Evolutionary conservation across 2,888 invertebrate species (phyloP), one percentile per base, ranked within the genome.

Genomic region (Eledona agricola): DNA sequence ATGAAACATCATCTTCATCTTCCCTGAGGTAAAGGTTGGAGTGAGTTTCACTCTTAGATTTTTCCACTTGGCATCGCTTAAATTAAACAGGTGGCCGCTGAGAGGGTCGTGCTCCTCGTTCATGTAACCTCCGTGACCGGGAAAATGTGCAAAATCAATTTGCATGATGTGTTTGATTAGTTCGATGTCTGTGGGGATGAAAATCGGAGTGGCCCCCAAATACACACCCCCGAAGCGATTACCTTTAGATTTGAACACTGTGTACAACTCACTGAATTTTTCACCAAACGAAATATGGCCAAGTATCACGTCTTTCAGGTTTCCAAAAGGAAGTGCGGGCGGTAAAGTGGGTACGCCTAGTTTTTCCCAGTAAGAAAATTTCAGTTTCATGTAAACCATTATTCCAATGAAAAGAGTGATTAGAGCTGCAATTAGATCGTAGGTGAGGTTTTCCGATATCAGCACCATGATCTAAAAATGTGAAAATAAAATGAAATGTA

Each of bases 1-100:
- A 2, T 54, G 53, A 43, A 72, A 71, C 74, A 76, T 74, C 49
- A 64, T 64, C 51, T 73, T 75, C 61, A 78, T 71, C 62, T 78
- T 78, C 6, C 77, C 78, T 0, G 76, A 71, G 0, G 78, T 75
- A 56, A 79, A 79, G 0, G 75, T 72, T 1, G 77, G 75, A 0
- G 77, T 74, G 10, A 79, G 51, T 43, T 77, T 75, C 0, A 68
- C 59, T 31, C 79, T 62, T 22, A 78, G 52, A 11, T 66, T 66
- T 54, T 69, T 77, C 79, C 79, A 79, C 31, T 71, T 69, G 4
- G 70, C 62, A 5, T 72, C 76, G 3, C 68, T 64, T 23, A 70
- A 47, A 17, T 45, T 55, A 43, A 71, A 67, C 4, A 70, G 47
- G 47, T 72, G 65, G 1, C 54, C 69, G 15, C 60, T 58, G 2